phyloP scores from a whole-genome alignment of 2,888 invertebrate genomes.

The Xestia rhomboidea region DNA sequence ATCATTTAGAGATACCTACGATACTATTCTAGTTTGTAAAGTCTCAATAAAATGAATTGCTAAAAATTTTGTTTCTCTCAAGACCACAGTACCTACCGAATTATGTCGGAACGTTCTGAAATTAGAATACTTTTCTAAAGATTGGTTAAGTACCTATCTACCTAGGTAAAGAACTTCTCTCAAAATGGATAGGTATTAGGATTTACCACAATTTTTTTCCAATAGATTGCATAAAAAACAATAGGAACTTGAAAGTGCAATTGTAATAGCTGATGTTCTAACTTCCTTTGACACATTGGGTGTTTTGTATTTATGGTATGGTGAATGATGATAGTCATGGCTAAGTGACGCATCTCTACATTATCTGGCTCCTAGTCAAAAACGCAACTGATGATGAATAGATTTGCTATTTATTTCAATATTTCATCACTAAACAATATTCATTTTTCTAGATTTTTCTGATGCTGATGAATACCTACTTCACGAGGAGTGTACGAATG shows the following conservation, averaged over 20 bases:
- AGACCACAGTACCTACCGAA: background rate
- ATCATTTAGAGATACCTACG: background rate
- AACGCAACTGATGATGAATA: conserved; percentile 16
- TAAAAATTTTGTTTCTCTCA: conserved; percentile 18
- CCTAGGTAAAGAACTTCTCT: conserved; percentile 15
- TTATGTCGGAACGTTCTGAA: background rate
- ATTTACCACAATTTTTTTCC: background rate
- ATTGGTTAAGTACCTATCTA: background rate
- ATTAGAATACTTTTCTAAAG: background rate
- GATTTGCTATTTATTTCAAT: background rate
- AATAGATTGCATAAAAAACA: background rate
- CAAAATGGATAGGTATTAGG: background rate
- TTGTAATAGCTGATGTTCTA: background rate
- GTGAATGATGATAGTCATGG: conserved; percentile 15
- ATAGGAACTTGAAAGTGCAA: background rate
- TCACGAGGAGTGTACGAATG: background rate
- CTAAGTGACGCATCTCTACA: conserved; percentile 10
- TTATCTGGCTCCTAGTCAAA: conserved; percentile 51
- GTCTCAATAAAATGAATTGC: conserved; percentile 17
- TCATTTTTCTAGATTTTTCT: conserved; percentile 14
- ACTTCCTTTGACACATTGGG: conserved; percentile 3
- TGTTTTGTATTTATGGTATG: background rate
- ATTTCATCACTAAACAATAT: background rate
- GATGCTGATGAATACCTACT: conserved; percentile 5
- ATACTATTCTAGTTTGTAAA: background rate